Percentiles rank a stretch among this genome's conserved stretches.
Conservation (phyloP, 2,888 invertebrate species). For the Stramonita haemastoma region DNA sequence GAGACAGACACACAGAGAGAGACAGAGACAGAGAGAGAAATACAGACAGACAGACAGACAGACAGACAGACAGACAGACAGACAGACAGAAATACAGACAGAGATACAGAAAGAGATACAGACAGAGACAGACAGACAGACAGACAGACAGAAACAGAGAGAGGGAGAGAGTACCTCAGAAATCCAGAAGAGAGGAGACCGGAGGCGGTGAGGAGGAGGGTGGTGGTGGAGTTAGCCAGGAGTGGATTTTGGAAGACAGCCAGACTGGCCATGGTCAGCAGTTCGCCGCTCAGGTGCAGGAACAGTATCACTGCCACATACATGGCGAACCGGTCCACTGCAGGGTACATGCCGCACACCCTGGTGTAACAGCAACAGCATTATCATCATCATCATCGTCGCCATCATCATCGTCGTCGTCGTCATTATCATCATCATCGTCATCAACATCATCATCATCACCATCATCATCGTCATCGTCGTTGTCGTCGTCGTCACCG, state of each 20-base stretch:
- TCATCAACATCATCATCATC: conserved; percentile 32
- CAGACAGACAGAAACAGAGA: no score
- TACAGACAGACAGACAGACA: no score
- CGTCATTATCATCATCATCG: conserved; percentile 29
- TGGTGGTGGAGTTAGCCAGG: conserved; percentile 63
- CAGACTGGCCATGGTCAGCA: conserved; percentile 64
- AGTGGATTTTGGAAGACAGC: conserved; percentile 64
- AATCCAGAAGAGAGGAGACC: conserved; percentile 67
- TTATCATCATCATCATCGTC: conserved; percentile 33
- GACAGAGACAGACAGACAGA: no score
- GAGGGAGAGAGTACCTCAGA: conserved; percentile 56
- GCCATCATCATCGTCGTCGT: conserved; percentile 35
- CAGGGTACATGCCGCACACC: conserved; percentile 62
- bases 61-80: no score
- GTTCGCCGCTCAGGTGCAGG: conserved; percentile 64
- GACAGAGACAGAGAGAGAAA: no score
- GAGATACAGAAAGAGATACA: no score
- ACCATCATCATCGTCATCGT: background rate
- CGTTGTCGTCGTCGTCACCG: no score
- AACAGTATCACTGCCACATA: conserved; percentile 60
- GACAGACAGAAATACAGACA: no score
- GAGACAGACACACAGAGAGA: no score
- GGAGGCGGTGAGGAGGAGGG: conserved; percentile 62
- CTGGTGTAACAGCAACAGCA: conserved; percentile 48
- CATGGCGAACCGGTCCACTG: conserved; percentile 59